These are phyloP conservation scores for Spilogale gracilis DNA, from an alignment of 2,113 vertebrate genomes.

Conservation along the genomic window DNA sequence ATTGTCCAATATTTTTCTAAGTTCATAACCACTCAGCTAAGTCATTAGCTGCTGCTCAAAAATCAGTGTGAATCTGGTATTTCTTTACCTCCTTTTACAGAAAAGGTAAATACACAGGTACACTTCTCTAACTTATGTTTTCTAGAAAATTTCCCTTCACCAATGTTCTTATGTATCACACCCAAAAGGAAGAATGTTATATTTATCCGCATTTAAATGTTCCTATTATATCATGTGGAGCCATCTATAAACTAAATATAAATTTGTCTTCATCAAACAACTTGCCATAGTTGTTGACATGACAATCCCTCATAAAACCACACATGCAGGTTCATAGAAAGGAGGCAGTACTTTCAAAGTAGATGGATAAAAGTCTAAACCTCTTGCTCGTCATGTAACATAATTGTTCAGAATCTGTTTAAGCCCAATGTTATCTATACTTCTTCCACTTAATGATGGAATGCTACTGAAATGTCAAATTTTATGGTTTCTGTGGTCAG, in stretches of 20 bases:
- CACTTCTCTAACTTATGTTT: background rate
- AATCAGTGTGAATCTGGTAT: background rate
- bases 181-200: accelerated
- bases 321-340: background rate
- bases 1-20: background rate
- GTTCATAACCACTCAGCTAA: background rate
- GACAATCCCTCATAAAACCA: background rate
- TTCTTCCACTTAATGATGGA: background rate
- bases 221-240: background rate
- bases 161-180: background rate
- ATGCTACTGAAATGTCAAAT: background rate
- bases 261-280: background rate
- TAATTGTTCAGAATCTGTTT: background rate
- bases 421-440: background rate
- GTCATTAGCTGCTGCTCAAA: background rate
- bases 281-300: background rate
- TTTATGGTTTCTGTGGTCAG: background rate
- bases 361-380: background rate
- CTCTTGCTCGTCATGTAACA: background rate
- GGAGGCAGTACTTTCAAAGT: background rate
- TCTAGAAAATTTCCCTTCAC: background rate
- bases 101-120: background rate
- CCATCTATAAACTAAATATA: background rate
- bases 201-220: background rate
- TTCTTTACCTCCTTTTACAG: background rate